Evolutionary conservation across 2,113 vertebrate genomes (phyloP).

Genomic region (Casuarius casuarius): DNA sequence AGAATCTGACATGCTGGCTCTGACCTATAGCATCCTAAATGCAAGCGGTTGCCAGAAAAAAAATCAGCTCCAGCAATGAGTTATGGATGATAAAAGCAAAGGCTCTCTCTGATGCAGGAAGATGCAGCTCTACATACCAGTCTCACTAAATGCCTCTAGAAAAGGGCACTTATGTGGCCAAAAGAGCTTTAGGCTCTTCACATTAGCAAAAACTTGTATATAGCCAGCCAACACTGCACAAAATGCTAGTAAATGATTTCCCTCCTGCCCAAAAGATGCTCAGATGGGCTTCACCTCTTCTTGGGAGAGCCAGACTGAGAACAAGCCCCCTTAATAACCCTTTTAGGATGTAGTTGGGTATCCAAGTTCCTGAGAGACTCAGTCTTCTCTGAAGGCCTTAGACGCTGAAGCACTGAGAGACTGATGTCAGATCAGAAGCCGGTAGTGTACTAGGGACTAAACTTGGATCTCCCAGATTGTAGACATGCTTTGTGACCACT

Average conservation of each 20-base stretch:
- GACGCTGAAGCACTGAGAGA: not conserved
- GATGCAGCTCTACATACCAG: not conserved
- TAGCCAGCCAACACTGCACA: rapidly evolving
- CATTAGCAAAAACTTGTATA: not conserved
- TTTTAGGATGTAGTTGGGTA: not conserved
- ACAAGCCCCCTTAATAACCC: not conserved
- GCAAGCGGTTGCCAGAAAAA: not conserved
- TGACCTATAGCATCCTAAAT: not conserved
- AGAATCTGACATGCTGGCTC: not conserved
- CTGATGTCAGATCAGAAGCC: not conserved
- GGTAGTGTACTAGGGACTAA: not conserved
- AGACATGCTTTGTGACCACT: not conserved
- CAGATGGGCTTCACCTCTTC: rapidly evolving
- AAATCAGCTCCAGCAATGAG: not conserved
- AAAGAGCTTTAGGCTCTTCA: not conserved
- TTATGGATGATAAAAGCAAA: not conserved
- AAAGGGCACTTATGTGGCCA: not conserved
- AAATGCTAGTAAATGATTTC: not conserved
- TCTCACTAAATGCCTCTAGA: not conserved
- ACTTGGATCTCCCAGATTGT: not conserved
- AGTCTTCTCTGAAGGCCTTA: not conserved
- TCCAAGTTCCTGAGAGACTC: not conserved
- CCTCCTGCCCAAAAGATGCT: not conserved
- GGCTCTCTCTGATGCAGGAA: not conserved
- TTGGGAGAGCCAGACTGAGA: not conserved